These are phyloP conservation scores for Drosophila meridiana DNA, from an alignment of 2,888 invertebrate genomes.

Conservation along the genomic window DNA sequence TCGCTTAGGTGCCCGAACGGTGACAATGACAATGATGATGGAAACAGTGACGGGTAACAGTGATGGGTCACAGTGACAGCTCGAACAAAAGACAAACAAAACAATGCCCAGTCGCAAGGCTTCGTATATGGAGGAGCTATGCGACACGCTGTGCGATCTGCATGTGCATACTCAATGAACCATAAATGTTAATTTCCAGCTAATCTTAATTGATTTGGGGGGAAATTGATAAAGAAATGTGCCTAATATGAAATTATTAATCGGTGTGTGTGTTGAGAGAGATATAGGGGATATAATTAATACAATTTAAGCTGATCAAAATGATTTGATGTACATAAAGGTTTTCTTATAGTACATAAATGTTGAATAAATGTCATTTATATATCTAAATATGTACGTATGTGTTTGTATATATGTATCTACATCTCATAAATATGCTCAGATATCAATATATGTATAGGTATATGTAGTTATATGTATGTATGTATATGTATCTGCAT, in stretches of 20 bases:
- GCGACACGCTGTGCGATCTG: background rate
- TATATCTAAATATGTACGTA: no score
- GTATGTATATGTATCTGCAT: no score
- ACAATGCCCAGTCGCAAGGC: background rate
- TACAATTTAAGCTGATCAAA: no score
- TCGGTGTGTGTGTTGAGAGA: background rate
- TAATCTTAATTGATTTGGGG: background rate
- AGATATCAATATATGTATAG: no score
- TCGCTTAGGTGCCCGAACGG: conserved; percentile 12
- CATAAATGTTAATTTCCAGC: conserved; percentile 1
- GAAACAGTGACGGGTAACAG: conserved; percentile 13
- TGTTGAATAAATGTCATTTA: no score
- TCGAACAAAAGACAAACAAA: conserved; percentile 27
- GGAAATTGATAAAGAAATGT: no score
- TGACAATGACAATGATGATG: conserved; percentile 5
- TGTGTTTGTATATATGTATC: no score
- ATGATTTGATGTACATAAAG: no score
- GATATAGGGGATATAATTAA: no score
- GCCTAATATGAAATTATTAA: background rate
- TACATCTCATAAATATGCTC: no score
- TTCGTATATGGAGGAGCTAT: conserved; percentile 1
- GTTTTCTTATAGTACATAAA: no score
- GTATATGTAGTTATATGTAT: no score
- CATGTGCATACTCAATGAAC: conserved; percentile 20
- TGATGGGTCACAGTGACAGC: conserved; percentile 8